Percentiles rank a stretch among this genome's conserved stretches.
Evolutionary conservation across 2,797 vertebrate species (phyloP).

Genomic region (Micromesistius poutassou): DNA sequence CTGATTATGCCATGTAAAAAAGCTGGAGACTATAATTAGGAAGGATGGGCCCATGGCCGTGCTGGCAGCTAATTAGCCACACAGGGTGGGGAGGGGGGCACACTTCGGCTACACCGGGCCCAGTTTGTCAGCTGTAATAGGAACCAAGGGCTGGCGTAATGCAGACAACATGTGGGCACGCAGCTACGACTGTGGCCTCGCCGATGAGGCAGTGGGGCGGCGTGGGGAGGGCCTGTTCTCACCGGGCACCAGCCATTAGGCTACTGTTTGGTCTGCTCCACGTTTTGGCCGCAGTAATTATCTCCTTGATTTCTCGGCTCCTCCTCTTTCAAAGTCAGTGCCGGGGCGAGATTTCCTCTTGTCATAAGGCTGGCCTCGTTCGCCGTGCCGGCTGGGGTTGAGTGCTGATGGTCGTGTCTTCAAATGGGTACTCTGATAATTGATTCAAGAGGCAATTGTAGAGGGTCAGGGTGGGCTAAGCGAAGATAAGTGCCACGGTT

Average conservation of each 20-base stretch:
- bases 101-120: conserved; percentile 38
- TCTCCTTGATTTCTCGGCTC: conserved; percentile 16
- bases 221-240: conserved; percentile 27
- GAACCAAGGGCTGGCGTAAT: conserved; percentile 56
- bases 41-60: conserved; percentile 55
- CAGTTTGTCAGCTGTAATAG: conserved; percentile 62
- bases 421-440: conserved; percentile 16
- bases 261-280: conserved; percentile 47
- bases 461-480: conserved; percentile 37
- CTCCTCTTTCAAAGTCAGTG: conserved; percentile 3
- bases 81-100: conserved; percentile 16
- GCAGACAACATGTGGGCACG: conserved; percentile 62
- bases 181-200: conserved; percentile 38
- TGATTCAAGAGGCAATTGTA: conserved; percentile 28
- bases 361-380: not conserved
- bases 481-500: conserved; percentile 24
- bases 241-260: conserved; percentile 39
- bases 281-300: not conserved
- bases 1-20: conserved; percentile 53
- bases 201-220: conserved; percentile 32
- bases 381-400: not conserved
- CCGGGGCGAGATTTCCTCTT: not conserved
- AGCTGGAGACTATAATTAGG: conserved; percentile 51
- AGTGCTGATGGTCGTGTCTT: conserved; percentile 21
- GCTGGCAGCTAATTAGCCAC: conserved; percentile 61